phyloP scores from a whole-genome alignment of 2,888 invertebrate species.

The Idaea aversata region DNA sequence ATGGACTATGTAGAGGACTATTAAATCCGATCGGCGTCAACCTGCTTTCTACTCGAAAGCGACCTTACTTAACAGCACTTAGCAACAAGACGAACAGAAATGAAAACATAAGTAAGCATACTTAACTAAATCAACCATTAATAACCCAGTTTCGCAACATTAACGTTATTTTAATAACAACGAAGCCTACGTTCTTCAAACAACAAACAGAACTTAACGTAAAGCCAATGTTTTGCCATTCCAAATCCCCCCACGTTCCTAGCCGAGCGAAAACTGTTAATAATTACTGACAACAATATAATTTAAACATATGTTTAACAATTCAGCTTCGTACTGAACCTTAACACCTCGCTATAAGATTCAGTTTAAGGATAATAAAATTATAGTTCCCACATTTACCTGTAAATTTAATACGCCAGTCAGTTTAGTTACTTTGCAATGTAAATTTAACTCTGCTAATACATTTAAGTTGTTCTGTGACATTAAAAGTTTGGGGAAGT shows the following conservation, averaged over 20 bases:
- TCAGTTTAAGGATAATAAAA: constrained; percentile 11
- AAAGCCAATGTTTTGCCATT: constrained; percentile 23
- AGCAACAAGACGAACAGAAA: neutral
- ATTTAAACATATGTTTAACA: constrained; percentile 13
- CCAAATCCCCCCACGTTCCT: constrained; percentile 28
- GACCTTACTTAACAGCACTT: neutral
- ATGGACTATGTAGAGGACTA: no score
- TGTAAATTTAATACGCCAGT: constrained; percentile 27
- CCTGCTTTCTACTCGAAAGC: no score
- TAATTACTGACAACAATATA: constrained; percentile 30
- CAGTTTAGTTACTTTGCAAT: constrained; percentile 19
- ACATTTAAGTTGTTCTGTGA: constrained; percentile 12
- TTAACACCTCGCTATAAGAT: constrained; percentile 9
- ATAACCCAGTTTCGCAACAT: constrained; percentile 1
- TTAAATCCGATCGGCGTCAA: no score
- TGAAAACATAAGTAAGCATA: neutral
- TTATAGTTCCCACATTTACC: constrained; percentile 16
- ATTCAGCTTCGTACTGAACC: constrained; percentile 12
- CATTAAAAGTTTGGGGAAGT: constrained; percentile 10
- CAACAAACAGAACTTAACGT: constrained; percentile 11
- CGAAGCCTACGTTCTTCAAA: constrained; percentile 11
- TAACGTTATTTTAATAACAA: constrained; percentile 8
- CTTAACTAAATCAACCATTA: neutral
- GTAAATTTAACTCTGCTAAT: constrained; percentile 12
- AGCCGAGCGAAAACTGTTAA: constrained; percentile 35